phyloP scores from a whole-genome alignment of 2,797 vertebrate genomes.

The Telmatherina bonti region DNA sequence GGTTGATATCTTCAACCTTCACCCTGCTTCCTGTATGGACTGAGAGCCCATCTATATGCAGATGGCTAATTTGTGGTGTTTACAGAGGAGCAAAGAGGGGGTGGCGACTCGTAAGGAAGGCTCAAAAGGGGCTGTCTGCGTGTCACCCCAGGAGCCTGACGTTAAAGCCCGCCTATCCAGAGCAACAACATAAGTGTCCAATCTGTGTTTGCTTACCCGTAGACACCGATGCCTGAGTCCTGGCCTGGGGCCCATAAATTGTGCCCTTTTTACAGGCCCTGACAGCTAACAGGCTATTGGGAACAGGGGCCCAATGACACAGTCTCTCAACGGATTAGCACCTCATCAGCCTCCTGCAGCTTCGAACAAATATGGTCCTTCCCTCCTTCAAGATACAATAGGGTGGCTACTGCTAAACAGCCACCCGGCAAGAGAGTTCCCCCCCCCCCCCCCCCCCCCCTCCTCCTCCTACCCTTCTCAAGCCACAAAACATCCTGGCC shows the following conservation, averaged over 20 bases:
- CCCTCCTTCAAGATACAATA: constrained; percentile 88
- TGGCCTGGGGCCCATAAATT: constrained; percentile 82
- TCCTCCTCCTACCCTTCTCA: constrained; percentile 40
- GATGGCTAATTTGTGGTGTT: constrained; percentile 81
- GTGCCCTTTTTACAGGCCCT: constrained; percentile 78
- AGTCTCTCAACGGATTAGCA: constrained; percentile 88
- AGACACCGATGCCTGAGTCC: constrained; percentile 73
- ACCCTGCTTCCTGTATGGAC: constrained; percentile 74
- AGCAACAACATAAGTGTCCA: constrained; percentile 78
- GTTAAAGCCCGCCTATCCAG: constrained; percentile 70
- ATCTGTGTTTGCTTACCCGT: constrained; percentile 86
- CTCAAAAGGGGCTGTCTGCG: constrained; percentile 74
- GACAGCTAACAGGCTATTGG: constrained; percentile 85
- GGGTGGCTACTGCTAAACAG: constrained; percentile 87
- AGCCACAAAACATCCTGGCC: constrained; percentile 87
- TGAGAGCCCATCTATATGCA: constrained; percentile 81
- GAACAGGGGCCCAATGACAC: constrained; percentile 81
- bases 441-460: no score
- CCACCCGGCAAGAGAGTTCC: constrained; percentile 79
- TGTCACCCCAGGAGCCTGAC: constrained; percentile 75
- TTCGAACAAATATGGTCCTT: constrained; percentile 89
- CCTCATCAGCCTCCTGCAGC: constrained; percentile 93
- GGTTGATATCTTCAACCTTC: constrained; percentile 54
- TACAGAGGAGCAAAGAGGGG: constrained; percentile 73
- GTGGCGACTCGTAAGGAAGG: constrained; percentile 68